Evolutionary conservation across 2,113 vertebrate species (phyloP), one percentile per base, ranked within the genome.

Genomic region (Progne subis): DNA sequence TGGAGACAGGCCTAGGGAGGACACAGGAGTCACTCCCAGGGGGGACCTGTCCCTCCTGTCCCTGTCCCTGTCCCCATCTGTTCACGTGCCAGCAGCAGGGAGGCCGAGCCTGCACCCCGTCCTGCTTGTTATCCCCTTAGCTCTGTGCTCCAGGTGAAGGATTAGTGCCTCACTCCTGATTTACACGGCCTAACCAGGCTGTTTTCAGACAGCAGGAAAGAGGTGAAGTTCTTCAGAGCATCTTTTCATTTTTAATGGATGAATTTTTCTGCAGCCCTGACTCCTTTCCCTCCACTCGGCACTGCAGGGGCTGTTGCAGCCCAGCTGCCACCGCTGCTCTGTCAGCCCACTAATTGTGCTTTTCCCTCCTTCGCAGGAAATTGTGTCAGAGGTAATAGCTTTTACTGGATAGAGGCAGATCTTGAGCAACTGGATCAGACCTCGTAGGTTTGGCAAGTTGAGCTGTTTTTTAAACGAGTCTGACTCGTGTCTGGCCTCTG

Each of bases 381-480:
- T 92, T 77, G 88, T 96, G 92, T 93, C 93, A 96, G 94, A 75
- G 85, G 92, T 92, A 95, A 95, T 96, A 86, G 80, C 85, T 88
- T 92, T 96, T 93, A 95, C 85, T 94, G 92, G 79, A 86, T 19
- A 86, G 95, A 81, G 68, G 79, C 94, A 93, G 92, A 60, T 93
- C 90, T 93, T 95, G 92, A 96, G 93, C 90, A 94, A 88, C 90
- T 81, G 89, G 56, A 82, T 82, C 91, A 97, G 76, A 92, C 92
- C 95, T 91, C 95, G 52, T 95, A n/a, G 89, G 91, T 89, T 91
- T 97, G 95, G 92, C 92, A 92, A 95, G 83, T 57, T 16, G 85
- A 64, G 85, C 83, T 93, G 82, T 80, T 90, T 90, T 92, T 74
- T n/a, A 64, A 64, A 61, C 0, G 0, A 78, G 76, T 92, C 93